Evolutionary conservation across 2,888 invertebrate species (phyloP).

Genomic region (Lymantria dispar): DNA sequence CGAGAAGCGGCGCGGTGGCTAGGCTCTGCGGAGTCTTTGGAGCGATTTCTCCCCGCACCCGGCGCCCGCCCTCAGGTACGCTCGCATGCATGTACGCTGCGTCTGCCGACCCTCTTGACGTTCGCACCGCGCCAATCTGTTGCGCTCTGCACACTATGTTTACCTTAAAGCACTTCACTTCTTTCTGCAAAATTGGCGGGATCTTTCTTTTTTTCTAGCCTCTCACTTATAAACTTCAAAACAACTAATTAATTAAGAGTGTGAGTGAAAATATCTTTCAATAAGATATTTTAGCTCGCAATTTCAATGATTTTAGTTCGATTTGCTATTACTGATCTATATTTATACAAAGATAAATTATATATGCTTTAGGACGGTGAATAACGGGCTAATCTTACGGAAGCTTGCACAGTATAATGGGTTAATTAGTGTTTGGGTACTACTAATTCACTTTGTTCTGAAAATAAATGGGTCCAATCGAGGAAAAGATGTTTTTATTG

Average conservation of each 20-base stretch:
- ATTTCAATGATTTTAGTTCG: slow-evolving; percentile 30
- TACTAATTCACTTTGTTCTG: slow-evolving; percentile 8
- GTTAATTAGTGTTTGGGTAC: slow-evolving; percentile 4
- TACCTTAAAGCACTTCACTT: slow-evolving; percentile 42
- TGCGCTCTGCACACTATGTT: slow-evolving; percentile 75
- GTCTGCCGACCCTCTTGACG: slow-evolving; percentile 24
- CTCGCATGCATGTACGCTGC: slow-evolving; percentile 37
- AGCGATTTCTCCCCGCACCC: slow-evolving; percentile 49
- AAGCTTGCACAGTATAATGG: slow-evolving; percentile 9
- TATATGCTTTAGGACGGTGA: slow-evolving; percentile 6
- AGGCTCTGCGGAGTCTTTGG: slow-evolving; percentile 38
- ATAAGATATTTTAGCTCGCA: slow-evolving; percentile 15
- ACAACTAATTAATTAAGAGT: slow-evolving; percentile 1
- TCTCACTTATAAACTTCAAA: slow-evolving; percentile 21
- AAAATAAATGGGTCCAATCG: slow-evolving; percentile 5
- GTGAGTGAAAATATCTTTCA: background rate
- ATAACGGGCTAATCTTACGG: background rate
- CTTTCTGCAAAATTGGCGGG: slow-evolving; percentile 36
- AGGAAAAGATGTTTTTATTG: slow-evolving; percentile 16
- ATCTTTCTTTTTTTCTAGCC: slow-evolving; percentile 25
- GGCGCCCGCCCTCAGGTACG: slow-evolving; percentile 67
- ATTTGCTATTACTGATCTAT: slow-evolving; percentile 22
- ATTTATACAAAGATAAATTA: slow-evolving; percentile 12
- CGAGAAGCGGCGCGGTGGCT: slow-evolving; percentile 69
- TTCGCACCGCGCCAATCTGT: slow-evolving; percentile 62